A percentile compares a stretch with the other conserved stretches of the same genome.
These are phyloP conservation scores for Chirona hameri DNA, from an alignment of 2,888 invertebrate species.

Conservation along the genomic window DNA sequence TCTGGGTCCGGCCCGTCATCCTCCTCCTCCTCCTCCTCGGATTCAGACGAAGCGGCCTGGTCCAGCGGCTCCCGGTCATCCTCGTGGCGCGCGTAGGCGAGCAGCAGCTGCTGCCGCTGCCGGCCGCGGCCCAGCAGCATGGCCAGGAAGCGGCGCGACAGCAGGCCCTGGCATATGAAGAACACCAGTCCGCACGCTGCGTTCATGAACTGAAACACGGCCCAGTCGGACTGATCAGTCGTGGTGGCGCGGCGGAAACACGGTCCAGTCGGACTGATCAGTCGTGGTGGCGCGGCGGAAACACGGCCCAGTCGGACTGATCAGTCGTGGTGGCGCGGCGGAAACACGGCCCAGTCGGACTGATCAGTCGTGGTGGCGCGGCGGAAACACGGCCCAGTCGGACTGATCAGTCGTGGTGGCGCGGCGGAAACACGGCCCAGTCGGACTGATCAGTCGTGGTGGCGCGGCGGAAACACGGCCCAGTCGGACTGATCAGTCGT, in stretches of 20 bases:
- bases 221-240: not conserved
- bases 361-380: not conserved
- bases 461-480: not conserved
- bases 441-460: not conserved
- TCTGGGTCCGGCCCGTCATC: not conserved
- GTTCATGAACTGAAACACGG: not conserved
- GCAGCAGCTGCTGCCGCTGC: not conserved
- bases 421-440: not conserved
- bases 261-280: not conserved
- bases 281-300: not conserved
- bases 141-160: conserved; percentile 36
- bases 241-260: not conserved
- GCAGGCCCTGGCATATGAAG: conserved; percentile 38
- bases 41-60: not conserved
- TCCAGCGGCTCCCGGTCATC: not conserved
- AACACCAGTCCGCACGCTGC: conserved; percentile 35
- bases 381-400: not conserved
- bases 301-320: too few relatives aligned
- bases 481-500: not conserved
- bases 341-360: not conserved
- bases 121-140: conserved; percentile 32
- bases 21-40: not conserved
- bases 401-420: not conserved
- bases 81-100: not conserved
- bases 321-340: not conserved